Base-by-base conservation (phyloP, 2,888 invertebrate species). In the Euzetes globulus region DNA sequence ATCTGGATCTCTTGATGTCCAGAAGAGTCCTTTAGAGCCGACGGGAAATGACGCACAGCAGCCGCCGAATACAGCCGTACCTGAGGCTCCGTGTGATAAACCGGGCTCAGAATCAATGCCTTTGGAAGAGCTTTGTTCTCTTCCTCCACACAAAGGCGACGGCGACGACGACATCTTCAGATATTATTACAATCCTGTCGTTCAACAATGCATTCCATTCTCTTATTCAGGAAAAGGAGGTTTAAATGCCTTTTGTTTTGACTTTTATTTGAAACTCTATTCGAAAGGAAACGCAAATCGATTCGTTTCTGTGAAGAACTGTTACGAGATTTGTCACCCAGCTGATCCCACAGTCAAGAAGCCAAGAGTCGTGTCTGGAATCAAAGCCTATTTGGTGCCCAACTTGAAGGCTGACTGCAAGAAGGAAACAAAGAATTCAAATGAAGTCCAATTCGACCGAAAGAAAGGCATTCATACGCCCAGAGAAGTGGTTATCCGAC, bases 261-360 rank as follows among this genome's bases (percentile, higher is more conserved):
- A n/a, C n/a, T n/a, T n/a, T n/a, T n/a, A n/a, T n/a, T n/a, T n/a
- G n/a, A n/a, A n/a, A n/a, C 58, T 17, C 22, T 22, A 7, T 13
- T 47, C n/a, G 4, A 6, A 27, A 60, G 70, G 71, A 27, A 71
- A 71, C 19, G 71, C 71, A 1, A 71, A 71, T 19, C 25, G 71
- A 19, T 71, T 71, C n/a, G 27, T 41, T 9, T 71, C 71, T 6
- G 27, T 71, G 4, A 71, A 71, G 47, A 27, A 33, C 47, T 71
- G 71, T 41, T 71, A 71, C 13, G 71, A 71, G 22, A 71, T 41
- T 11, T 71, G 71, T 29, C 47, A 52, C 17, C 71, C 71, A 5
- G 5, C 25, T 6, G 71, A 71, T 27, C 27, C 71, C 1, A 13
- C 3, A 11, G 47, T 71, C 1, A 71, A 27, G 27, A 52, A 71